Percentiles rank a stretch among this genome's conserved stretches.
Evolutionary conservation across 2,888 invertebrate species (phyloP).

Genomic region (Acronicta aceris): DNA sequence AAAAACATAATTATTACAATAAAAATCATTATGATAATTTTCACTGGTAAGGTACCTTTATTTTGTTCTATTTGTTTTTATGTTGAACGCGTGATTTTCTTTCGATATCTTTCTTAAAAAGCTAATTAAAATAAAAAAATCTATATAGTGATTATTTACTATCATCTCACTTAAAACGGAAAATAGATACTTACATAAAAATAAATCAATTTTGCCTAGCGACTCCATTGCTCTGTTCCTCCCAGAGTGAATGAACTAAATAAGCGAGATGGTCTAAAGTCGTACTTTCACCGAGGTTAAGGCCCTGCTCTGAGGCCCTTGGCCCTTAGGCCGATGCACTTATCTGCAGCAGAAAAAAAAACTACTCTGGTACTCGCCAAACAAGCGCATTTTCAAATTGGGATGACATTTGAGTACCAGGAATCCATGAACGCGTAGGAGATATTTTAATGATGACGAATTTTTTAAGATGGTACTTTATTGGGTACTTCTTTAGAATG

Average conservation of each 20-base stretch:
- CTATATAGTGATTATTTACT: too few species aligned
- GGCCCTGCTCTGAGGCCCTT: slow-evolving; percentile 74
- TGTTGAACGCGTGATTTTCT: too few species aligned
- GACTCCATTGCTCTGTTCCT: slow-evolving; percentile 62
- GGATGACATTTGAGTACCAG: slow-evolving; percentile 20
- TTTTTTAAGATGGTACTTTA: too few species aligned
- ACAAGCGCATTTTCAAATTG: slow-evolving; percentile 20
- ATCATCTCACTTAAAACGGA: too few species aligned
- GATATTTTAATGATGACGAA: slow-evolving; percentile 4
- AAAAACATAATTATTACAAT: too few species aligned
- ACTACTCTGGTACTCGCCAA: slow-evolving; percentile 18
- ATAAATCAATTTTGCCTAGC: slow-evolving; percentile 19
- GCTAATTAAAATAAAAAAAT: too few species aligned
- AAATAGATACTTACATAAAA: too few species aligned
- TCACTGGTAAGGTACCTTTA: too few species aligned
- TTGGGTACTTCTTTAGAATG: too few species aligned
- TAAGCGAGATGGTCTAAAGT: slow-evolving; percentile 80
- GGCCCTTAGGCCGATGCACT: slow-evolving; percentile 76
- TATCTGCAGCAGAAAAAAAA: slow-evolving; percentile 71
- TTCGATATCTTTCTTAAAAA: too few species aligned
- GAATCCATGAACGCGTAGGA: slow-evolving; percentile 14
- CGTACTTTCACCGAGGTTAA: slow-evolving; percentile 86
- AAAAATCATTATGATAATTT: too few species aligned
- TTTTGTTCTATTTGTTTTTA: too few species aligned
- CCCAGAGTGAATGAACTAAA: slow-evolving; percentile 85